phyloP scores from a whole-genome alignment of 2,888 invertebrate species.

The Cosmia trapezina region DNA sequence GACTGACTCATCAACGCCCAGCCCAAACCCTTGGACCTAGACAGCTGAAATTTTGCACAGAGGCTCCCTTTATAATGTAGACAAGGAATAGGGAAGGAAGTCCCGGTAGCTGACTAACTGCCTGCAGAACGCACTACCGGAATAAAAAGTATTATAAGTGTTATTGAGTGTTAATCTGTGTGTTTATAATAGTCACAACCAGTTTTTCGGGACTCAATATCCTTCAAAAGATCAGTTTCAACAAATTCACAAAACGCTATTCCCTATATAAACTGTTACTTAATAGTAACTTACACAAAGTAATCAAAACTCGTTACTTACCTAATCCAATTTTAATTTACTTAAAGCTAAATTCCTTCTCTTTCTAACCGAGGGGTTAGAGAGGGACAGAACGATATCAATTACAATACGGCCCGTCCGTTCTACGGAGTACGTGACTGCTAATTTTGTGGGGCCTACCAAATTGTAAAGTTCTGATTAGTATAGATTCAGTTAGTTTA shows the following conservation, averaged over 20 bases:
- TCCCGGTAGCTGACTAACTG: no score
- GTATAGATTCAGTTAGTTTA: no score
- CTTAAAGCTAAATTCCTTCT: conserved; percentile 27
- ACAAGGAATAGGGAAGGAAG: no score
- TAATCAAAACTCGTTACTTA: conserved; percentile 49
- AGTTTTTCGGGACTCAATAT: no score
- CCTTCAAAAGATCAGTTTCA: conserved; percentile 8
- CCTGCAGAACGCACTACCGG: no score
- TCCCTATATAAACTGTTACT: conserved; percentile 25
- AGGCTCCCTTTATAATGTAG: no score
- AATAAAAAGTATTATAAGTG: no score
- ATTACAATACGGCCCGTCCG: conserved; percentile 42
- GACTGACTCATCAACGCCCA: no score
- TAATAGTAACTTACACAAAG: conserved; percentile 21
- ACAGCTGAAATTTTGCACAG: no score
- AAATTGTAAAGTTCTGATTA: conserved; percentile 12
- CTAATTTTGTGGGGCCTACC: conserved; percentile 35
- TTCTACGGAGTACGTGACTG: conserved; percentile 30
- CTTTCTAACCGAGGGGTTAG: conserved; percentile 22
- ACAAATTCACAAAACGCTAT: conserved; percentile 26
- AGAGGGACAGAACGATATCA: conserved; percentile 35
- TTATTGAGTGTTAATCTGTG: no score
- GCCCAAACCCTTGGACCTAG: no score
- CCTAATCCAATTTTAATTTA: conserved; percentile 57
- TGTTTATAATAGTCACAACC: no score